These are phyloP conservation scores for Drosophila punjabiensis DNA, from an alignment of 1,140 invertebrate genomes.

Conservation along the genomic window DNA sequence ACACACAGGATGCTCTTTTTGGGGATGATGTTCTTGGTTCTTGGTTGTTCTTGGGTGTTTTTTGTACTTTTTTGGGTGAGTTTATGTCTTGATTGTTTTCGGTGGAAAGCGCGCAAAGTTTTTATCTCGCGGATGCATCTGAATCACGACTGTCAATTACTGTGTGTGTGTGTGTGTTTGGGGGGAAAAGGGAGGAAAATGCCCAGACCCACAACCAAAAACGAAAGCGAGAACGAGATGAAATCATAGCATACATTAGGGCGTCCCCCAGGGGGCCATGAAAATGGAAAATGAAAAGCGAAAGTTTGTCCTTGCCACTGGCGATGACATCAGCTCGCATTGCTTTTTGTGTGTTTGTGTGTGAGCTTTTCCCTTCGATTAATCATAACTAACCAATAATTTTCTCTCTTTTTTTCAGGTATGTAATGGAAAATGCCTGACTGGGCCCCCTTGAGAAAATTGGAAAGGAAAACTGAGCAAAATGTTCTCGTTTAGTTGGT, in stretches of 20 bases:
- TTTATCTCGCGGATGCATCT: conserved; percentile 72
- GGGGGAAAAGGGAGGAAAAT: neutral
- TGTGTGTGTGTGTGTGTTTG: conserved; percentile 9
- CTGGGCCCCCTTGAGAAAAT: neutral
- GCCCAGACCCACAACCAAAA: neutral
- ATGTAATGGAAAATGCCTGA: conserved; percentile 25
- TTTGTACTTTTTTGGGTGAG: conserved; percentile 33
- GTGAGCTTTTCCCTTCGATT: conserved; percentile 24
- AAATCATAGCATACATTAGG: conserved; percentile 69
- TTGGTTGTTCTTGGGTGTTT: conserved; percentile 5
- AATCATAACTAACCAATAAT: conserved; percentile 40
- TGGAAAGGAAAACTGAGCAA: conserved; percentile 4
- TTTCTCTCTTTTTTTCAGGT: conserved; percentile 47
- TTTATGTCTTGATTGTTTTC: conserved; percentile 79
- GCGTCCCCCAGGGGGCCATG: conserved; percentile 4
- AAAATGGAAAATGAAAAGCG: conserved; percentile 48
- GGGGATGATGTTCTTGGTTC: neutral
- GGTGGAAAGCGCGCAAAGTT: conserved; percentile 60
- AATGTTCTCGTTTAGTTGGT: conserved; percentile 18
- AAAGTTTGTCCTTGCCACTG: conserved; percentile 73
- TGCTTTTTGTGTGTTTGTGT: conserved; percentile 31
- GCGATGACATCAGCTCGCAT: conserved; percentile 67
- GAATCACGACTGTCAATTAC: conserved; percentile 81
- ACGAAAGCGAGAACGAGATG: neutral
- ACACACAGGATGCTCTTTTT: neutral